These are phyloP conservation scores for Cephus pygmeus DNA, from an alignment of 2,888 invertebrate genomes.

Conservation along the genomic window DNA sequence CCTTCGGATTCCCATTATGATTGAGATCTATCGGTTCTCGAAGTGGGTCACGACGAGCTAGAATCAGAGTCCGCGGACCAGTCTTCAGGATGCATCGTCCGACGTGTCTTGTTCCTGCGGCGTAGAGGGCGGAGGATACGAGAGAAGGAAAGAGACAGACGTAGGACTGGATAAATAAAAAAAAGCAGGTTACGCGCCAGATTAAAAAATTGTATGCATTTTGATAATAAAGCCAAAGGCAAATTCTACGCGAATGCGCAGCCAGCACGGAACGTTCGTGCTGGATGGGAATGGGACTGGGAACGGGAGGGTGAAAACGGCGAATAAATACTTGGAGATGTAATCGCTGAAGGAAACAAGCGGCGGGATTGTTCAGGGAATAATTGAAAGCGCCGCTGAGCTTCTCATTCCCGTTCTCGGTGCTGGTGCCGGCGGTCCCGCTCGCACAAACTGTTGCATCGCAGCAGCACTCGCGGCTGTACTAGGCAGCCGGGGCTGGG, in stretches of 20 bases:
- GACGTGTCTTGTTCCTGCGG: neutral
- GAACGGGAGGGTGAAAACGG: slow-evolving; percentile 32
- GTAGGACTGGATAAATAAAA: slow-evolving; percentile 5
- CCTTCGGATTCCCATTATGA: neutral
- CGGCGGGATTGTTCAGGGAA: slow-evolving; percentile 65
- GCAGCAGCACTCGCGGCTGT: slow-evolving; percentile 18
- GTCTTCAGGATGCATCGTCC: neutral
- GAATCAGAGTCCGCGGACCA: neutral
- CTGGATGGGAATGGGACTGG: slow-evolving; percentile 24
- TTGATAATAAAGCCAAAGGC: neutral
- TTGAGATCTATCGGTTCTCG: neutral
- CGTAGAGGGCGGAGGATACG: neutral
- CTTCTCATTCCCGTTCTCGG: slow-evolving; percentile 63
- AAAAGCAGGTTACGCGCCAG: slow-evolving; percentile 2
- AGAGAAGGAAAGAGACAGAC: slow-evolving; percentile 11
- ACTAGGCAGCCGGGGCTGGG: neutral
- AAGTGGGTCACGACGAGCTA: neutral
- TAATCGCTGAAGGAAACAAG: slow-evolving; percentile 66
- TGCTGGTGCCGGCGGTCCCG: slow-evolving; percentile 27
- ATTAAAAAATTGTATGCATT: slow-evolving; percentile 3
- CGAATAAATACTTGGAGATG: slow-evolving; percentile 66
- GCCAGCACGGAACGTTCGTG: slow-evolving; percentile 15
- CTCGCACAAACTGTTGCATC: slow-evolving; percentile 16
- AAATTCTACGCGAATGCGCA: slow-evolving; percentile 3
- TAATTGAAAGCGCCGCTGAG: slow-evolving; percentile 67